phyloP scores from a whole-genome alignment of 2,113 vertebrate genomes.

The Geococcyx californianus region DNA sequence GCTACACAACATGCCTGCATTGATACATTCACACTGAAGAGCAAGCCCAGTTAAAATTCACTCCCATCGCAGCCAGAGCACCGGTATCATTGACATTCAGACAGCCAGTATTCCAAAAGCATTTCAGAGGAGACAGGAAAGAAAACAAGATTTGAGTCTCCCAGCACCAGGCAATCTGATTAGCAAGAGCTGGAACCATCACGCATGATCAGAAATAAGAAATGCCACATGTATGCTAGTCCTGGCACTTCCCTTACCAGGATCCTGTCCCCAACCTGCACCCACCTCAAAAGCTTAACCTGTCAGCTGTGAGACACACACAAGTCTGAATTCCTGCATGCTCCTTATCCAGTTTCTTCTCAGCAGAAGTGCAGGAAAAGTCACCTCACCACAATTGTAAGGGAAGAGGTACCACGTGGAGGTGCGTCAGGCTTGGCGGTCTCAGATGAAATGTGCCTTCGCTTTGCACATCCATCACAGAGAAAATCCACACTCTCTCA shows the following conservation, averaged over 20 bases:
- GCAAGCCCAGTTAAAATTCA: slow-evolving; percentile 11
- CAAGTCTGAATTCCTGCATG: neutral
- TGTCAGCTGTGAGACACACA: neutral
- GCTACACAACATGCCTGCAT: neutral
- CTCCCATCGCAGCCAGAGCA: neutral
- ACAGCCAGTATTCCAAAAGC: neutral
- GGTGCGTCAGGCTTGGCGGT: neutral
- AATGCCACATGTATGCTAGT: neutral
- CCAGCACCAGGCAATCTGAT: neutral
- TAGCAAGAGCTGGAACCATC: neutral
- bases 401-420: neutral
- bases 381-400: neutral
- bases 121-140: neutral
- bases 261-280: neutral
- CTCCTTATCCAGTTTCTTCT: neutral
- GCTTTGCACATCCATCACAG: neutral
- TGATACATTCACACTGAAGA: neutral
- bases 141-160: neutral
- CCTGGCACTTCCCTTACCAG: neutral
- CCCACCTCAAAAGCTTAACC: neutral
- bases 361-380: neutral
- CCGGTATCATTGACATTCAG: neutral
- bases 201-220: neutral
- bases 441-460: neutral
- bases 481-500: neutral